Percentiles rank a stretch among this genome's conserved stretches.
phyloP scores from a whole-genome alignment of 2,888 invertebrate genomes.

The Hydriomena furcata region DNA sequence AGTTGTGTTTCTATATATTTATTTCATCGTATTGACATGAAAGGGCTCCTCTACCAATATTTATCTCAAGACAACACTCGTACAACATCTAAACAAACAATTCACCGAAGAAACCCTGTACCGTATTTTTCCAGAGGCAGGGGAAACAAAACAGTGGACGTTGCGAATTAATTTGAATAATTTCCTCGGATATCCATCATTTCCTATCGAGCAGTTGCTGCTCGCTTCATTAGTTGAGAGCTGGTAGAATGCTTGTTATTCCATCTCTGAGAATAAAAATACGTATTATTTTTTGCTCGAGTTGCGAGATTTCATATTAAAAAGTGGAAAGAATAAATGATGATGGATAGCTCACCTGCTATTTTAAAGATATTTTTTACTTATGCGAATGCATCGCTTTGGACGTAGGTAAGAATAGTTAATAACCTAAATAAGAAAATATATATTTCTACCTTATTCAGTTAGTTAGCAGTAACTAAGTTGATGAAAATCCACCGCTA shows the following conservation, averaged over 20 bases:
- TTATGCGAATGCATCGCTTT: too few species aligned
- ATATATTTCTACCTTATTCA: too few species aligned
- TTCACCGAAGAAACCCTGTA: background rate
- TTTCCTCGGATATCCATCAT: conserved; percentile 62
- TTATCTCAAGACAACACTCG: background rate
- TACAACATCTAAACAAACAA: background rate
- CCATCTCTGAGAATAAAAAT: conserved; percentile 20
- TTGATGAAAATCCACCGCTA: too few species aligned
- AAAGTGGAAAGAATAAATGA: conserved; percentile 20
- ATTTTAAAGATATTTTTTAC: too few species aligned
- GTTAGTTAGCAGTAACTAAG: too few species aligned
- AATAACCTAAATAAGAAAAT: too few species aligned
- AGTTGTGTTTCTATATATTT: too few species aligned
- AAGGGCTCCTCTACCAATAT: background rate
- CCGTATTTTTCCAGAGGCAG: conserved; percentile 33
- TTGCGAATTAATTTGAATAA: conserved; percentile 70
- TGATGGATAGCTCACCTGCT: conserved; percentile 24
- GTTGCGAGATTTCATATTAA: conserved; percentile 15
- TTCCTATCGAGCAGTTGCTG: conserved; percentile 36
- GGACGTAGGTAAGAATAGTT: too few species aligned
- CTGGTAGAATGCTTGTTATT: conserved; percentile 24
- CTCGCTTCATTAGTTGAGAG: conserved; percentile 22
- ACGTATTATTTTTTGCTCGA: conserved; percentile 14
- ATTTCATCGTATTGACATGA: too few species aligned
- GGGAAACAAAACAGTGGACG: conserved; percentile 33